Evolutionary conservation across 2,888 invertebrate species (phyloP).

Genomic region (Hirtodrosophila alboralis): DNA sequence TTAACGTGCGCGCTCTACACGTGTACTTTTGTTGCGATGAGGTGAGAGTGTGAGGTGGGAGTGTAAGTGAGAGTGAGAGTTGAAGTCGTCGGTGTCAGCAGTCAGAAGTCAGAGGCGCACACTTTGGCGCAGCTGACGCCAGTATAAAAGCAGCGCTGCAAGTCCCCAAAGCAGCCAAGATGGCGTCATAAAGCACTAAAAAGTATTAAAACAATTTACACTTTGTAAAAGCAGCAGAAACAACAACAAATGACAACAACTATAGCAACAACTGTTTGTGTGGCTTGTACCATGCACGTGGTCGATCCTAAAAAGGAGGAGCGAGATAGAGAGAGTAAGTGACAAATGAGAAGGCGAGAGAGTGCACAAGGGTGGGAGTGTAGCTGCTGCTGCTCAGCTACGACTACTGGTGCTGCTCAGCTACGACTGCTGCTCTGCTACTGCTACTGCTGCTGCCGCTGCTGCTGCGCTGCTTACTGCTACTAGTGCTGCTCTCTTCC

Average conservation of each 20-base stretch:
- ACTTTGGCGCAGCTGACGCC: constrained; percentile 70
- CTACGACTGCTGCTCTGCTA: too few species aligned
- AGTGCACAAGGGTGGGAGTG: too few species aligned
- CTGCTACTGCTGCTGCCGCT: too few species aligned
- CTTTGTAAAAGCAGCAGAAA: constrained; percentile 70
- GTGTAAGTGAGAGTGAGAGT: constrained; percentile 19
- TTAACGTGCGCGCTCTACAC: constrained; percentile 78
- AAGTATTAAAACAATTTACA: constrained; percentile 83
- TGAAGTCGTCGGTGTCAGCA: constrained; percentile 29
- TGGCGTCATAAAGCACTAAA: constrained; percentile 75
- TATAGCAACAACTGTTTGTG: constrained; percentile 55
- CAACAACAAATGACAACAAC: constrained; percentile 39
- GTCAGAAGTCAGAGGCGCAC: constrained; percentile 22
- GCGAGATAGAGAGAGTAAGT: constrained; percentile 8
- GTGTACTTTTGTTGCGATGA: constrained; percentile 57
- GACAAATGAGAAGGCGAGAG: neutral
- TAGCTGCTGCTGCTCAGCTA: neutral
- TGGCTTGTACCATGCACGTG: constrained; percentile 70
- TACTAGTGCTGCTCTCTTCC: too few species aligned
- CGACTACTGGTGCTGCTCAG: too few species aligned
- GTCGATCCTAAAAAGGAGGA: constrained; percentile 9
- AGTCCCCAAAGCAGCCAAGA: constrained; percentile 56
- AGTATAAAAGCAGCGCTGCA: constrained; percentile 24
- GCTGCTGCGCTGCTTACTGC: too few species aligned
- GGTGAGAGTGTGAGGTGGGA: constrained; percentile 9